These are phyloP conservation scores for Lethenteron reissneri DNA, from an alignment of 2,113 vertebrate genomes.

Conservation along the genomic window DNA sequence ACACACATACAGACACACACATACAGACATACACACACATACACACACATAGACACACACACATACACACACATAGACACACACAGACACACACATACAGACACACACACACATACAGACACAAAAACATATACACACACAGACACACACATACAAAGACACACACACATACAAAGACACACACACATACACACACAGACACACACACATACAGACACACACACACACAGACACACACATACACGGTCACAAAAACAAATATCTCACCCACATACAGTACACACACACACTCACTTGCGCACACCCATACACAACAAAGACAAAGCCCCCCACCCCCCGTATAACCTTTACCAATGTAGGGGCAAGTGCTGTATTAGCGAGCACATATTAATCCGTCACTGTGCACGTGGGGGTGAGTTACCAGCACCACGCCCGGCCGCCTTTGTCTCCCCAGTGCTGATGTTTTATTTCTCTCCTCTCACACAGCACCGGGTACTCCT, in stretches of 20 bases:
- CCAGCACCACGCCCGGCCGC: too few species aligned
- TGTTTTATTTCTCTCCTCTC: too few species aligned
- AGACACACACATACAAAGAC: neutral
- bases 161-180: neutral
- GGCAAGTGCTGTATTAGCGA: too few species aligned
- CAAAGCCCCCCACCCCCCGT: slow-evolving; percentile 9
- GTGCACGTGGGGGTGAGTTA: too few species aligned
- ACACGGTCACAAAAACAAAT: slow-evolving; percentile 6
- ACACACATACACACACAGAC: slow-evolving; percentile 6
- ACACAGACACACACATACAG: neutral
- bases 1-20: neutral
- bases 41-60: neutral
- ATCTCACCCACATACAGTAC: slow-evolving; percentile 16
- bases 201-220: slow-evolving; percentile 10
- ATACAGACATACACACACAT: neutral
- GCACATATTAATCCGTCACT: too few species aligned
- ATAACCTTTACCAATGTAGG: too few species aligned
- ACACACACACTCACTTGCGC: slow-evolving; percentile 13
- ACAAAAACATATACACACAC: slow-evolving; percentile 4
- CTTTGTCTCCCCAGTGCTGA: too few species aligned
- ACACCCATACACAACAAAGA: slow-evolving; percentile 15
- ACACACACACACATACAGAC: neutral
- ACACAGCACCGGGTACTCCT: too few species aligned
- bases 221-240: slow-evolving; percentile 14
- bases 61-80: too few species aligned